Evolutionary conservation across 2,797 vertebrate species (phyloP).

Genomic region (Amblyopsis hoosieri): DNA sequence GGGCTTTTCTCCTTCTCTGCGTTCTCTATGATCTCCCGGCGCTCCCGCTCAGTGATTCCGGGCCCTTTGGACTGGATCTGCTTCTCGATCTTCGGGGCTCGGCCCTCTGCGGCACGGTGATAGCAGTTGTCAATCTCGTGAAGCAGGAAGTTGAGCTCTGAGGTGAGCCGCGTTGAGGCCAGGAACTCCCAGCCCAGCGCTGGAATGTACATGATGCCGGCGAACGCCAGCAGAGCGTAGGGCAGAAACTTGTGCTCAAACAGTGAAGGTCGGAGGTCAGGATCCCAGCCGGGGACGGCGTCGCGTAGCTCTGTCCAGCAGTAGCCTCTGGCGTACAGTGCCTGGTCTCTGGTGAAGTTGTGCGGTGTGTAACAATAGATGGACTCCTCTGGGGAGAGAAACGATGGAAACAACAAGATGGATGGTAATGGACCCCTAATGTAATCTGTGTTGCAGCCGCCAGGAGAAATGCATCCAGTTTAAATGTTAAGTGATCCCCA

Average conservation of each 20-base stretch:
- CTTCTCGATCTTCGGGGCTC: conserved; percentile 99
- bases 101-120: conserved; percentile 95
- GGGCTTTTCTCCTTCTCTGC: conserved; percentile 99
- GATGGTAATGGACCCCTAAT: background rate
- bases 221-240: conserved; percentile 96
- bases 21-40: conserved; percentile 97
- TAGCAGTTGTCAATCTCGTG: conserved; percentile 99
- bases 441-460: background rate
- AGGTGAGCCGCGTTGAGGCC: conserved; percentile 96
- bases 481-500: background rate
- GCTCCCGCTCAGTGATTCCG: conserved; percentile 92
- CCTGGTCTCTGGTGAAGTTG: conserved; percentile 99
- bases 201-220: conserved; percentile 98
- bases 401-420: conserved; percentile 23
- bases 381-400: conserved; percentile 87
- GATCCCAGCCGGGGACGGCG: conserved; percentile 88
- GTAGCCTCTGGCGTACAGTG: conserved; percentile 97
- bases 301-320: conserved; percentile 99
- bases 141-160: conserved; percentile 98
- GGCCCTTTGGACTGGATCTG: conserved; percentile 99
- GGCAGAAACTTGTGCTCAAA: conserved; percentile 99
- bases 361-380: conserved; percentile 99
- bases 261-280: conserved; percentile 90
- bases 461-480: background rate
- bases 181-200: conserved; percentile 97